Percentiles rank a stretch among this genome's conserved stretches.
These are phyloP conservation scores for Stegophylla sp. DNA, from an alignment of 2,888 invertebrate genomes.

Conservation along the genomic window DNA sequence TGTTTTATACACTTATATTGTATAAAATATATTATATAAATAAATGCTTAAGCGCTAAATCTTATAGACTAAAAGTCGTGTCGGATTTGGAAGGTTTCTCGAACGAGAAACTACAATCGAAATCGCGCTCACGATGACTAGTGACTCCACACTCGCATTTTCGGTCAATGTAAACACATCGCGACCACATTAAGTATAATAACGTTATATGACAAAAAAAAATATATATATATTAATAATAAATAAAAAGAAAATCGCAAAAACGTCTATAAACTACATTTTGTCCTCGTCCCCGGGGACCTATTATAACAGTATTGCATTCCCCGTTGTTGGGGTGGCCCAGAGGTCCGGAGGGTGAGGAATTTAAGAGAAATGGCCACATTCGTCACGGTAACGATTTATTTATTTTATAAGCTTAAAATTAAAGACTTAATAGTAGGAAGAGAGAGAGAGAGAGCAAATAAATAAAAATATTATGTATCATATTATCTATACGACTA, in stretches of 20 bases:
- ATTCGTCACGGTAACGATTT: slow-evolving; percentile 56
- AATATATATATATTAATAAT: too few relatives aligned
- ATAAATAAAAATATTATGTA: neutral
- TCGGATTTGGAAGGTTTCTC: slow-evolving; percentile 50
- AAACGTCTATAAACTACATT: slow-evolving; percentile 44
- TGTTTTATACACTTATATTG: neutral
- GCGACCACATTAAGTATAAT: slow-evolving; percentile 29
- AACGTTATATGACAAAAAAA: neutral
- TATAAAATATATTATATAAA: neutral
- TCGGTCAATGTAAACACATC: slow-evolving; percentile 12
- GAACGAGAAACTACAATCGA: slow-evolving; percentile 41
- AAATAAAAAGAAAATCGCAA: slow-evolving; percentile 25
- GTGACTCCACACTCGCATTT: slow-evolving; percentile 40
- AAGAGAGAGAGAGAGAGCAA: too few relatives aligned
- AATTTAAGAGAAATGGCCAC: slow-evolving; percentile 44
- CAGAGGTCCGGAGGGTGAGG: neutral
- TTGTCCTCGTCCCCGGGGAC: slow-evolving; percentile 11
- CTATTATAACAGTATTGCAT: slow-evolving; percentile 5
- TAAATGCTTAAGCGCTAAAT: slow-evolving; percentile 33
- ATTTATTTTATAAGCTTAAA: slow-evolving; percentile 43
- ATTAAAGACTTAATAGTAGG: slow-evolving; percentile 11
- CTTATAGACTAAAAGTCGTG: slow-evolving; percentile 46
- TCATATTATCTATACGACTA: neutral
- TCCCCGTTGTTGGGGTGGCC: neutral
- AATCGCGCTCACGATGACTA: slow-evolving; percentile 54